Evolutionary conservation across 2,888 invertebrate genomes (phyloP), one percentile per base, ranked within the genome.

Genomic region (Drosophila cyrtoloma): DNA sequence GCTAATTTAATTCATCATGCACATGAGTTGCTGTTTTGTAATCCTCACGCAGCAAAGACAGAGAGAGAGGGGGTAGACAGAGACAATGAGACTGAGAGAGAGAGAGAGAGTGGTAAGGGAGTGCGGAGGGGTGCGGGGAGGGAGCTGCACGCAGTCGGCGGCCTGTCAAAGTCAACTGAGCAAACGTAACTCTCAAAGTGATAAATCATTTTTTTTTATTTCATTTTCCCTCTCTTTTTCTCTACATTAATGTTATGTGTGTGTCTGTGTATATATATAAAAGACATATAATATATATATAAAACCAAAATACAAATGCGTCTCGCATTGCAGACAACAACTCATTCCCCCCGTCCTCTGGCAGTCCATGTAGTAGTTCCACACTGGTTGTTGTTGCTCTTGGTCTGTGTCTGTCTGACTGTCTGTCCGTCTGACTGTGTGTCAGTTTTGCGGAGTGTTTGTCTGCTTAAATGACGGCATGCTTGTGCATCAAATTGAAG

Each of bases 1-100:
- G 89, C 86, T 82, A 86, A 86, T 89, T 86, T 89, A 89, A 86
- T 86, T 77, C 89, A 86, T 86, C 86, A 86, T 89, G 82, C 86
- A 84, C 89, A 86, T 86, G 86, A 86, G 84, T 86, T 86, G 89
- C 82, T 82, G 77, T 86, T 86, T 86, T 86, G 84, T 81, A 82
- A 86, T 77, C 79, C 82, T 77, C 80, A 76, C 79, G 81, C 75
- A 76, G 60, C 74, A 63, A 33, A 61, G 52, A 64, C 67, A 30
- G 5, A 59, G 51, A 35, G 59, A 59, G 62, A 64, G 44, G 6
- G 6, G 7, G 16, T 0, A 42, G 37, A 30, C 60, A n/a, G 32
- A 59, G 63, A 30, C 28, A 26, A 9, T 9, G n/a, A 26, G 32
- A 19, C 35, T 37, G 32, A 4, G 28, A 30, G 42, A 37, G 57